Conservation (phyloP, 2,797 vertebrate genomes). For the Cygnus olor region DNA sequence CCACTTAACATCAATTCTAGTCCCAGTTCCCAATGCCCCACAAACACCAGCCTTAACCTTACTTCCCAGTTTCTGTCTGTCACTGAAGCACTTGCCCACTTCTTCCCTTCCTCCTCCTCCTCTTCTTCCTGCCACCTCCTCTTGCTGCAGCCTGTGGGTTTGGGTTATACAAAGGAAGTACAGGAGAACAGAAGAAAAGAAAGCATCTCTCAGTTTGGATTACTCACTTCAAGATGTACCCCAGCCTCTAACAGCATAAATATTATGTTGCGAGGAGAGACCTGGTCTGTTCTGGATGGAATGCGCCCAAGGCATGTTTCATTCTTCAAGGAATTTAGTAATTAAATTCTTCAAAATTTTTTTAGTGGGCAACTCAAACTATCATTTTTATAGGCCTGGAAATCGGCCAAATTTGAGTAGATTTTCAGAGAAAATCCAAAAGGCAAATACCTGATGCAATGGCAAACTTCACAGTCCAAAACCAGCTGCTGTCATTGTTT, state of each 20-base stretch:
- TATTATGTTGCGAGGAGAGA: neutral
- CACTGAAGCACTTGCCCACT: neutral
- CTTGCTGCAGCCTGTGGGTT: neutral
- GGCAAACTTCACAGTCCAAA: neutral
- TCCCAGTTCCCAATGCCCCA: neutral
- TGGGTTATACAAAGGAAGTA: neutral
- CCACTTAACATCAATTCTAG: neutral
- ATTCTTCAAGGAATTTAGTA: neutral
- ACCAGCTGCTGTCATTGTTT: neutral
- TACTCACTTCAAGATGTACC: neutral
- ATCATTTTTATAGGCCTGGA: neutral
- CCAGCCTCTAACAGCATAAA: neutral
- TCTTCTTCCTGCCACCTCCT: neutral
- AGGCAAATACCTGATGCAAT: neutral
- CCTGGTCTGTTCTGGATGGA: neutral
- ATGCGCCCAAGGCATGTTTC: neutral
- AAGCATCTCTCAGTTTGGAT: neutral
- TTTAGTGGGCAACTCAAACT: neutral
- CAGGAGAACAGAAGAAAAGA: neutral
- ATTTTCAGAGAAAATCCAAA: neutral
- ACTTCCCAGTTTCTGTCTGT: neutral
- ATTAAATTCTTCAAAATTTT: neutral
- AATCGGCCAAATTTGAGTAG: neutral
- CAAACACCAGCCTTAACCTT: neutral
- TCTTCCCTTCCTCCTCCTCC: neutral